Evolutionary conservation across 2,888 invertebrate species (phyloP), one percentile per base, ranked within the genome.

Genomic region (Byasa hedistus): DNA sequence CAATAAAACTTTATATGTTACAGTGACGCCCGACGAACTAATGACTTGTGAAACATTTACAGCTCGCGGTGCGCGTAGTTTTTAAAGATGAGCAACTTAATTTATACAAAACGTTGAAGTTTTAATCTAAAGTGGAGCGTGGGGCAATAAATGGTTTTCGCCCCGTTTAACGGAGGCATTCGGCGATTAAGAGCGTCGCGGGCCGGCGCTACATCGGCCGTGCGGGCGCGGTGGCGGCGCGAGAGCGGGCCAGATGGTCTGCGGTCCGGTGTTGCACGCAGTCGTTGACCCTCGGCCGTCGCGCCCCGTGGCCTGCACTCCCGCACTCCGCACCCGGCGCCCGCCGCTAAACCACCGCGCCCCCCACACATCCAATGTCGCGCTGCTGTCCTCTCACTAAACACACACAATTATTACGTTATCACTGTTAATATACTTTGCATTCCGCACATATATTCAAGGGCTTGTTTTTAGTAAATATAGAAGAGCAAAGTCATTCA

Each of bases 281-380:
- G 87, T 87, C 89, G 86, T 87, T 89, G 89, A 89, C 90, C 89
- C 77, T 73, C 70, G 74, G 79, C 73, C 73, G 72, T 19, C 21
- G 52, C 72, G 75, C 73, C 74, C 76, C 32, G 57, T 17, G 76
- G 72, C 75, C 75, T 70, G 75, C 79, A 48, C 48, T 19, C 48
- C 48, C 48, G 48, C 48, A 48, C 48, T 1, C 48, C 52, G 8
- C 51, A n/a, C n/a, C 51, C 3, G 51, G 1, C 51, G 51, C 4
- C 21, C 52, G 70, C 70, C 70, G 58, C 64, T 69, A 64, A 44
- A 60, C 55, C 39, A 54, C 24, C 63, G 61, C 48, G 15, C 48
- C 5, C 52, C 19, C 52, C 17, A 44, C 32, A 10, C 8, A 32
- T 32, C 32, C 32, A 32, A 32, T 32, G 32, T 32, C 32, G n/a